Evolutionary conservation across 2,888 invertebrate genomes (phyloP).

Genomic region (Thymelicus sylvestris): DNA sequence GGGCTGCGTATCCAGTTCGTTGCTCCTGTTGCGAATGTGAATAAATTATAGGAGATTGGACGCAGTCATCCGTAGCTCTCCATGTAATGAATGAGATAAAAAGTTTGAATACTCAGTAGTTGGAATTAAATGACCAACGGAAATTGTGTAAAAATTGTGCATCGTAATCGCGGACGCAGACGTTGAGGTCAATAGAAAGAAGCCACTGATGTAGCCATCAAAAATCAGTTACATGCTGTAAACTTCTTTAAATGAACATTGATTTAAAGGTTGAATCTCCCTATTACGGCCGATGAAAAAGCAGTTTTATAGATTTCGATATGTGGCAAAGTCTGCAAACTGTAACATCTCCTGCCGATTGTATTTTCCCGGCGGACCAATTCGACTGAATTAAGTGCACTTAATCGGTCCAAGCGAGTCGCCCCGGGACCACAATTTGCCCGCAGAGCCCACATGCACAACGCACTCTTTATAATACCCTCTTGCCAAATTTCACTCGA

Average conservation of each 20-base stretch:
- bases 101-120: constrained; percentile 20
- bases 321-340: neutral
- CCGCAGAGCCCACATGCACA: constrained; percentile 46
- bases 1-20: constrained; percentile 37
- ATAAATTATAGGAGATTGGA: constrained; percentile 43
- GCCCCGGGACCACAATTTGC: constrained; percentile 58
- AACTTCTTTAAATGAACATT: neutral
- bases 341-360: constrained; percentile 3
- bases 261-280: neutral
- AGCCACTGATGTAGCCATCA: neutral
- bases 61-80: constrained; percentile 32
- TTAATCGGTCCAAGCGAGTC: constrained; percentile 63
- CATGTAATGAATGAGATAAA: constrained; percentile 28
- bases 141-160: neutral
- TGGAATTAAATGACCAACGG: neutral
- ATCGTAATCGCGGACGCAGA: neutral
- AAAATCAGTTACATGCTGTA: neutral
- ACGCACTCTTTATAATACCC: constrained; percentile 41
- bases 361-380: constrained; percentile 53
- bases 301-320: constrained; percentile 5
- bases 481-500: constrained; percentile 1
- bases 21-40: constrained; percentile 41
- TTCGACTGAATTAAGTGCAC: constrained; percentile 78
- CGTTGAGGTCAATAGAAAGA: neutral
- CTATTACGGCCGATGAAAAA: neutral